Base-by-base conservation (phyloP, 1,140 invertebrate genomes). In the Andricus grossulariae region DNA sequence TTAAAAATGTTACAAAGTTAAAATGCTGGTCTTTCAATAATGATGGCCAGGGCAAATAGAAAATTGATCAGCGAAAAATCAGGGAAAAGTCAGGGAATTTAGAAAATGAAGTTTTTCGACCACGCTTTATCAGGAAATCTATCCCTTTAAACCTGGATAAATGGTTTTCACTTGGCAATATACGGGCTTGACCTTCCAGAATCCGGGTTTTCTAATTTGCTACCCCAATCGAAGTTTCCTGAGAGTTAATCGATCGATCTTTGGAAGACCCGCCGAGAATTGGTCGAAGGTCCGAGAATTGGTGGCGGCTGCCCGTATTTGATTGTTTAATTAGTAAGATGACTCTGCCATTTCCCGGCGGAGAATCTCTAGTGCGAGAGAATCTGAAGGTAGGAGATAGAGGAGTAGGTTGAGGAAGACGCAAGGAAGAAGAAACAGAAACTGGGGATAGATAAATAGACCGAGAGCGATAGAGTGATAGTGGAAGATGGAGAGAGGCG, bases 281-380 rank as follows among this genome's bases (percentile, higher is more conserved):
- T 80, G 70, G 75, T 75, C 78, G 83, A 84, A 84, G 83, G 77
- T 83, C 78, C 84, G 86, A 66, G 57, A 66, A 32, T 66, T 66
- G 81, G 80, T 81, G 78, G 78, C 82, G 81, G 83, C 82, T 83
- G 80, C 90, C 90, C 90, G 90, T 90, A 92, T 92, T 91, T 91
- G 90, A 92, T 92, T 91, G 90, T 91, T 92, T 91, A 91, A 91
- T 92, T 91, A 92, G 90, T 89, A 90, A 88, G 89, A 91, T 92
- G 90, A 91, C 90, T 90, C 85, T 83, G 83, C 83, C 79, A 79
- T 84, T 87, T 87, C 80, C 85, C 87, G 77, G 75, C 74, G 87
- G 83, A 83, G 73, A 72, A 70, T 82, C 88, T 85, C 83, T 83
- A 84, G 83, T 74, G 77, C 75, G 73, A 82, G 80, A 84, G 80